Base-by-base conservation (phyloP, 1,140 invertebrate genomes). In the Sycophila sp. region DNA sequence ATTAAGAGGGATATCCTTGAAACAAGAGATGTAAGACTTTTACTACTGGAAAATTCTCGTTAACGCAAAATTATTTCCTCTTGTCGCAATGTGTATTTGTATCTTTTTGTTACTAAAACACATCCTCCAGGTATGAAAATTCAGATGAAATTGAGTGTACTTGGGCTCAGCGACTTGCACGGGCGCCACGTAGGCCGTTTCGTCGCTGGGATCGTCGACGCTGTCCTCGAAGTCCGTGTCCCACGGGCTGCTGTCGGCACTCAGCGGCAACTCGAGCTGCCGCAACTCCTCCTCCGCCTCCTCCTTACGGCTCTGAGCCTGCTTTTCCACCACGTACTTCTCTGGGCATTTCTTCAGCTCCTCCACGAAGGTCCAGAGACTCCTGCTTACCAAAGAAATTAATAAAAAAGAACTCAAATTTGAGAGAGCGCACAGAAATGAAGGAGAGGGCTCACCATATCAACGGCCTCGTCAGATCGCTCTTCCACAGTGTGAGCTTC, bases 401-500 rank as follows among this genome's bases (percentile, higher is more conserved):
- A 8, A 19, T 17, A 45, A 45, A 42, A 51, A 28, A 30, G 24
- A 8, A 24, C 11, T 38, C 47, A 15, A 34, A 34, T 38, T n/a
- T 11, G 0, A 32, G 17, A 56, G 22, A 34, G 10, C 7, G n/a
- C n/a, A 1, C 32, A 22, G n/a, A 36, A 56, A 30, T 2, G 22
- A 28, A 30, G 30, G 22, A 4, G 24, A 53, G 24, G 7, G 55
- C 60, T 81, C 78, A 85, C 84, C 84, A 79, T 83, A 77, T 85
- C 64, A 79, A 59, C 42, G 77, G 68, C 51, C 76, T 78, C 49
- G 77, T 81, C 49, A 86, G 80, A 72, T 86, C 84, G 65, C 76
- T 79, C 77, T 84, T 86, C 84, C 84, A 86, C n/a, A 85, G 75
- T 30, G 80, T 71, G 66, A 86, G 75, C 75, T 85, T 84, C 69